Conservation (phyloP, 2,113 vertebrate genomes). For the Chaenogobius annularis region DNA sequence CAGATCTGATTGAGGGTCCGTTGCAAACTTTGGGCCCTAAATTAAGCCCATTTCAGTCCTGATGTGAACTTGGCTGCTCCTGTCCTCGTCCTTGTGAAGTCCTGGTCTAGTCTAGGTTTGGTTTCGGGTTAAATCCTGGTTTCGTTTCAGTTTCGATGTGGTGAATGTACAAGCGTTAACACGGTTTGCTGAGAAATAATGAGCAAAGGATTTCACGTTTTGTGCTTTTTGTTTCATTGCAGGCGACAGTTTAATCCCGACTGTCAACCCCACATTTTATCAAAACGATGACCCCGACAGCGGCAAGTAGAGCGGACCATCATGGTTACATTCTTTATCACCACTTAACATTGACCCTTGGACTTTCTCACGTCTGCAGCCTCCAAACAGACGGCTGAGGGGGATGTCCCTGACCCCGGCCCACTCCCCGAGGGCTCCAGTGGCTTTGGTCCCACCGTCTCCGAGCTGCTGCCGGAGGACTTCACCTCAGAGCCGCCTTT, state of each 20-base stretch:
- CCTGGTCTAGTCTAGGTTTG: too few relatives aligned
- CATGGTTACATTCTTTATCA: background rate
- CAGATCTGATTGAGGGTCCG: too few relatives aligned
- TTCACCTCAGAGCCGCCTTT: slow-evolving; percentile 5
- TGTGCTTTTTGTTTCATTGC: slow-evolving; percentile 9
- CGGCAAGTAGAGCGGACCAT: slow-evolving; percentile 28
- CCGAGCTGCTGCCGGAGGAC: slow-evolving; percentile 14
- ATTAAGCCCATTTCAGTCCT: too few relatives aligned
- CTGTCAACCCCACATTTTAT: slow-evolving; percentile 18
- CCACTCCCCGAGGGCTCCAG: slow-evolving; percentile 42
- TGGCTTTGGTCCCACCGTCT: slow-evolving; percentile 18
- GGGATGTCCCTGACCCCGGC: background rate
- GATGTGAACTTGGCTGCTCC: too few relatives aligned
- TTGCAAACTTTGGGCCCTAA: too few relatives aligned
- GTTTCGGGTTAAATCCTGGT: too few relatives aligned
- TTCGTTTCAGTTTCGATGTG: too few relatives aligned
- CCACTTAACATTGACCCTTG: background rate
- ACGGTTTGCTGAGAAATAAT: too few relatives aligned
- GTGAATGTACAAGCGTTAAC: too few relatives aligned
- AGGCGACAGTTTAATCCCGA: slow-evolving; percentile 30
- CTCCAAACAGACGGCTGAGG: background rate
- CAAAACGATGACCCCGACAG: slow-evolving; percentile 25
- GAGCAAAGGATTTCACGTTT: background rate
- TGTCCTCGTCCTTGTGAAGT: too few relatives aligned
- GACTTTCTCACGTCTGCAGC: slow-evolving; percentile 29